Percentiles rank a stretch among this genome's conserved stretches.
These are phyloP conservation scores for Calyptommatus sinebrachiatus DNA, from an alignment of 2,113 vertebrate genomes.

Conservation along the genomic window DNA sequence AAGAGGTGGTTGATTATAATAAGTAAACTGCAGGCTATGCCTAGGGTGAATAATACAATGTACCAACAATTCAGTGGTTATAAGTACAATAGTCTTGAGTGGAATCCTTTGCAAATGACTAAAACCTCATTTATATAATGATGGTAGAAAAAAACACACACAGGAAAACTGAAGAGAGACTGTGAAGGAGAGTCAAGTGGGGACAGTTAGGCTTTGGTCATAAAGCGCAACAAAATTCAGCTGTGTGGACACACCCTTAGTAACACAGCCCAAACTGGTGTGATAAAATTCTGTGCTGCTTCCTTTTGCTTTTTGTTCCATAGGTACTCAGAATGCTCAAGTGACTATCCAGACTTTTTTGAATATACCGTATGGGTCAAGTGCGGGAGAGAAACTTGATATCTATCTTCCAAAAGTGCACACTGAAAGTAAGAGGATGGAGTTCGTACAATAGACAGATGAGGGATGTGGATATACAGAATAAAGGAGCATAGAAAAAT, in stretches of 20 bases:
- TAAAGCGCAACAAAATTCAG: too few relatives aligned
- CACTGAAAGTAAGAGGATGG: conserved; percentile 63
- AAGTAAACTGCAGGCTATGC: not conserved
- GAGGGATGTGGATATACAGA: not conserved
- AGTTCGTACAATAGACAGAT: not conserved
- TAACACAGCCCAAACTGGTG: not conserved
- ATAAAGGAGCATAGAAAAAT: not conserved
- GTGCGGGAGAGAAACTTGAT: conserved; percentile 82
- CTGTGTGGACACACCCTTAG: too few relatives aligned
- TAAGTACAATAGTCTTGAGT: too few relatives aligned
- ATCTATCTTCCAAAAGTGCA: conserved; percentile 79
- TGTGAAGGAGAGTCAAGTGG: not conserved
- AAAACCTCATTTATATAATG: not conserved
- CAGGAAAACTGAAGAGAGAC: not conserved
- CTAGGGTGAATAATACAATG: too few relatives aligned
- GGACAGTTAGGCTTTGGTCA: not conserved
- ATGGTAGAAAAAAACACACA: not conserved
- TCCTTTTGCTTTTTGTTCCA: not conserved
- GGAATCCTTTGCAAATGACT: too few relatives aligned
- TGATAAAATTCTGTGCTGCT: not conserved
- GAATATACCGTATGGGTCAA: conserved; percentile 79
- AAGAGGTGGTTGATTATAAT: not conserved
- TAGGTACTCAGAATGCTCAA: conserved; percentile 80
- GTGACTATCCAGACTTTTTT: conserved; percentile 65
- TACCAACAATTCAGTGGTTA: too few relatives aligned